Base-by-base conservation (phyloP, 1,140 invertebrate species). In the Dryas iulia region DNA sequence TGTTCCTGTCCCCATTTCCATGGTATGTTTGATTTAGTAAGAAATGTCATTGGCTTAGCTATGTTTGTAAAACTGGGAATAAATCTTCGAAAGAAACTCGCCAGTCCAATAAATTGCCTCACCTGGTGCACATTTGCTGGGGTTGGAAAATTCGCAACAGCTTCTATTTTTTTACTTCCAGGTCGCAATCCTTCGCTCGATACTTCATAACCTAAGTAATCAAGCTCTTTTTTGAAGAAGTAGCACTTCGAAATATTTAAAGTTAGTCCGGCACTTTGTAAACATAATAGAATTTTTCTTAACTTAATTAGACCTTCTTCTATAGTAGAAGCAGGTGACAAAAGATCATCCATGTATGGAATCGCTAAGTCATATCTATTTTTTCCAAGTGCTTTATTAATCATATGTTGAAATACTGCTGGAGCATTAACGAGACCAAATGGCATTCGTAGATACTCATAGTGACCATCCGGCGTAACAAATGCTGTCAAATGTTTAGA, bases 401-500 rank as follows among this genome's bases (percentile, higher is more conserved):
- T 39, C n/a, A 39, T 11, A 12, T 14, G 10, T 10, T 5, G 33
- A 11, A 39, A 39, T 39, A 39, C 33, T 4, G 33, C 33, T 39
- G 33, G 33, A 14, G 30, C 52, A 11, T 54, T 54, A 4, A 8
- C 14, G 5, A 54, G 23, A 3, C 52, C 52, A 11, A 54, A 54
- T 21, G 52, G 52, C 52, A 54, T 54, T 14, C 52, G 7, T 6
- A 12, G 5, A 54, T 21, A 54, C 18, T 10, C 52, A 14, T 23
- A 54, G 21, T 39, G 33, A 2, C 33, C 33, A 39, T 39, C 33
- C 2, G 33, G 33, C 33, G 66, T 67, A 3, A 67, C 30, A 26
- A 67, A 67, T 11, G 66, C 66, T 5, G 66, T 67, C 3, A 67
- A 21, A 25, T 59, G 66, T 28, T 35, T 52, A 0, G 57, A 60